A percentile compares a stretch with the other conserved stretches of the same genome.
Conservation (phyloP, 1,140 invertebrate species). For the Gerris buenoi region DNA sequence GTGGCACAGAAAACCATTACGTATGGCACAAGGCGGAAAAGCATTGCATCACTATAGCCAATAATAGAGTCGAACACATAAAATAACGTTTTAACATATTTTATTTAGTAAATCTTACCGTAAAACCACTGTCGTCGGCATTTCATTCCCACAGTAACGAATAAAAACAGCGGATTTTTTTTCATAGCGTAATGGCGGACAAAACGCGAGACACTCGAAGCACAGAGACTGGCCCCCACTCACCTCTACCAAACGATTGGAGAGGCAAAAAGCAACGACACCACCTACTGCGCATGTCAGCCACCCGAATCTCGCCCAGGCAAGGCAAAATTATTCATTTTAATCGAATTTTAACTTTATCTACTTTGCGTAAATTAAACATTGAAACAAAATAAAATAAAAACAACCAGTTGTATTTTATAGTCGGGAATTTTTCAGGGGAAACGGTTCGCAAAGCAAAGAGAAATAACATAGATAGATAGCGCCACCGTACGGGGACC, state of each 20-base stretch:
- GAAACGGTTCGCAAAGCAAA: too few species aligned
- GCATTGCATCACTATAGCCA: background rate
- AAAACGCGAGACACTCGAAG: background rate
- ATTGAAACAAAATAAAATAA: too few species aligned
- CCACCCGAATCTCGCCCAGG: too few species aligned
- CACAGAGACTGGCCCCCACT: background rate
- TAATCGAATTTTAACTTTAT: too few species aligned
- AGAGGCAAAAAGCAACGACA: background rate
- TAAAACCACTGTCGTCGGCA: background rate
- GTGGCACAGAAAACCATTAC: background rate
- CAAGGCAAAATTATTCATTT: too few species aligned
- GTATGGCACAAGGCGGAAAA: slow-evolving; percentile 3
- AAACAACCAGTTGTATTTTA: too few species aligned
- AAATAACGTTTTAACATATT: background rate
- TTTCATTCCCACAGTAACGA: background rate
- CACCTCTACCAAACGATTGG: background rate
- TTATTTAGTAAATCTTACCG: background rate
- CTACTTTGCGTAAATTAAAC: too few species aligned
- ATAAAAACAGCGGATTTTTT: background rate
- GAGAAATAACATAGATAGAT: too few species aligned
- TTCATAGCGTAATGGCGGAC: background rate
- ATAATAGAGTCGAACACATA: background rate
- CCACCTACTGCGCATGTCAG: background rate
- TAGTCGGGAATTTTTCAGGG: too few species aligned
- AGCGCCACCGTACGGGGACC: too few species aligned